Conservation (phyloP, 2,113 vertebrate species). For the Rousettus leschenaultii region DNA sequence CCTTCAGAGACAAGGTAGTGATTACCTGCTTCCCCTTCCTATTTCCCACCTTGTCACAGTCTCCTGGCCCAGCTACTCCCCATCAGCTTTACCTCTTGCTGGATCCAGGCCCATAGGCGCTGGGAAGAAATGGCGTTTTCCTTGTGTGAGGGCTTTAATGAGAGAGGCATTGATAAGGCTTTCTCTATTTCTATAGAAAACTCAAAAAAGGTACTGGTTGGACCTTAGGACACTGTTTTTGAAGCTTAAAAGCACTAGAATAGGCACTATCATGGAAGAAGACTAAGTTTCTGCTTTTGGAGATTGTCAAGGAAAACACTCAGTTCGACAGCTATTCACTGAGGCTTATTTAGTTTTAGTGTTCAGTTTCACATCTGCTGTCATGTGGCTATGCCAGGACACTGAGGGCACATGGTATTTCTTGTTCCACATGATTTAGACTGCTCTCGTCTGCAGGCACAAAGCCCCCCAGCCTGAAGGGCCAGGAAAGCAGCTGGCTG, state of each 20-base stretch:
- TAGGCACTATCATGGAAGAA: not conserved
- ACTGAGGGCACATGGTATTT: not conserved
- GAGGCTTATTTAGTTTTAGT: conserved; percentile 30
- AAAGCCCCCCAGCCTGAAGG: too few relatives aligned
- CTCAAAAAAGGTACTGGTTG: not conserved
- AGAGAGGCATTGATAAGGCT: not conserved
- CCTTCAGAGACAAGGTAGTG: not conserved
- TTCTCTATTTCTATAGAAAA: not conserved
- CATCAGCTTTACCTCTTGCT: not conserved
- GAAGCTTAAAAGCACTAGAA: conserved; percentile 1
- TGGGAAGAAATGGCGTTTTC: not conserved
- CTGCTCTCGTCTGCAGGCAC: not conserved
- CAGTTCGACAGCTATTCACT: conserved; percentile 42
- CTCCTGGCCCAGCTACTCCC: not conserved
- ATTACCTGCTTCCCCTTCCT: rapidly evolving
- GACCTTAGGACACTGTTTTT: not conserved
- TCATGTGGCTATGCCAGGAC: not conserved
- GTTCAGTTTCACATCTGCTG: not conserved
- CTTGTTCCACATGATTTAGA: not conserved
- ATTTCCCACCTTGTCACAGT: too few relatives aligned
- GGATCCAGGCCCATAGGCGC: not conserved
- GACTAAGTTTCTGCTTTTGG: conserved; percentile 28
- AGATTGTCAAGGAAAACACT: conserved; percentile 30
- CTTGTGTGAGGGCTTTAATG: not conserved
- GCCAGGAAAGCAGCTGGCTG: not conserved